phyloP scores from a whole-genome alignment of 2,888 invertebrate genomes.

The Oscheius sp. region DNA sequence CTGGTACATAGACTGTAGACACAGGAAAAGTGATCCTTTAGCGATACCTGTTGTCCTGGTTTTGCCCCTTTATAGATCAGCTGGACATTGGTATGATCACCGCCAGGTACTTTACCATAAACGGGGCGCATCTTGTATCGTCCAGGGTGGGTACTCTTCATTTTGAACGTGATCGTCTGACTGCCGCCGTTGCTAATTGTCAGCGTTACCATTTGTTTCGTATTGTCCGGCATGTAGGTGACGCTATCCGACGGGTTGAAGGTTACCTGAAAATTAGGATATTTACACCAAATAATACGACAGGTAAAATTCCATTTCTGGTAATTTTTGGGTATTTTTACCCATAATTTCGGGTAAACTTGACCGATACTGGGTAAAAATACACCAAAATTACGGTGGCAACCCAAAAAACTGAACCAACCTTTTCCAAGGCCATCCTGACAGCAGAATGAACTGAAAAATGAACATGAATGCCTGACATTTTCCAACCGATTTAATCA shows the following conservation, averaged over 20 bases:
- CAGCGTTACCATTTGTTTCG: conserved; percentile 37
- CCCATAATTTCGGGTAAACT: no score
- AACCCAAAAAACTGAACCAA: no score
- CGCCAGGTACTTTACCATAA: conserved; percentile 38
- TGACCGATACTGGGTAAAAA: no score
- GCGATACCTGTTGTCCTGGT: neutral
- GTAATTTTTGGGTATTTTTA: no score
- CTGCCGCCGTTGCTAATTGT: conserved; percentile 40
- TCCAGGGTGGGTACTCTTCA: conserved; percentile 51
- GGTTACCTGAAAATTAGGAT: no score
- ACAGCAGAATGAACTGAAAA: no score
- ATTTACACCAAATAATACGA: no score
- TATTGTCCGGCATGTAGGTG: conserved; percentile 33
- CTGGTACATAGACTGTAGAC: neutral
- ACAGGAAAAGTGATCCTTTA: neutral
- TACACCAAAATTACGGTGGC: no score
- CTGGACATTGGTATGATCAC: neutral
- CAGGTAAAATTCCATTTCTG: no score
- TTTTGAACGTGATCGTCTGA: conserved; percentile 47
- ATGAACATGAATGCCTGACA: no score
- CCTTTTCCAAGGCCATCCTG: no score
- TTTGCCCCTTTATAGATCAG: conserved; percentile 36
- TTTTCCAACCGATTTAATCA: no score
- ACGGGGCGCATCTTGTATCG: conserved; percentile 56
- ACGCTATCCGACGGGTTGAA: neutral